A percentile compares a stretch with the other conserved stretches of the same genome.
These are phyloP conservation scores for Nomada flava DNA, from an alignment of 2,888 invertebrate genomes.

Conservation along the genomic window DNA sequence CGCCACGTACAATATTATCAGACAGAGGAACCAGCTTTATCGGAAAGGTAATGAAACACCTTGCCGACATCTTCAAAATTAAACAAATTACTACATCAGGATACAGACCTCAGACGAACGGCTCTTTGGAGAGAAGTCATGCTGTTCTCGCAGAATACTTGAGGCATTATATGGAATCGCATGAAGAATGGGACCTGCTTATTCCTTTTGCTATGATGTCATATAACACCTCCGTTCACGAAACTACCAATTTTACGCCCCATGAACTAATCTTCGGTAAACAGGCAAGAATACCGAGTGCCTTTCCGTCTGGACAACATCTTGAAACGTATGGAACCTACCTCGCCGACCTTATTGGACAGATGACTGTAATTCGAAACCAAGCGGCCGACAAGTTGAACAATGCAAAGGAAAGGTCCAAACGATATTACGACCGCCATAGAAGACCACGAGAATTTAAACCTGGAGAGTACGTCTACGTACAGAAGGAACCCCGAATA, in stretches of 20 bases:
- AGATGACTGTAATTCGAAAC: neutral
- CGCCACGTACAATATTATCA: no score
- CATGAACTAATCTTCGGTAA: constrained; percentile 17
- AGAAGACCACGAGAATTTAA: neutral
- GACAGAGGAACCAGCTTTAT: no score
- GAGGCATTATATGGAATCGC: neutral
- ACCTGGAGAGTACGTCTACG: neutral
- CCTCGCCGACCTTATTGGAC: neutral
- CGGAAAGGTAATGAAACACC: no score
- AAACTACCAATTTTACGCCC: constrained; percentile 19
- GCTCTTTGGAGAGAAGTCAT: constrained; percentile 15
- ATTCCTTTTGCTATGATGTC: constrained; percentile 14
- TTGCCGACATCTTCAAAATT: constrained; percentile 16
- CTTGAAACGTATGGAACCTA: neutral
- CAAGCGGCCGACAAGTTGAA: neutral
- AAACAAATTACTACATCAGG: constrained; percentile 22
- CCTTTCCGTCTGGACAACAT: neutral
- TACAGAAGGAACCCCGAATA: neutral
- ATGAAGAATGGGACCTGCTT: constrained; percentile 18
- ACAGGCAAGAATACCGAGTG: constrained; percentile 10
- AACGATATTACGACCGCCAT: neutral
- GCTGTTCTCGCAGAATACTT: neutral
- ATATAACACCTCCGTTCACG: constrained; percentile 12
- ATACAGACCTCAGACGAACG: constrained; percentile 5
- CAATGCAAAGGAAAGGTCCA: constrained; percentile 13